Base-by-base conservation (phyloP, 2,888 invertebrate genomes). In the Tridacna crocea region DNA sequence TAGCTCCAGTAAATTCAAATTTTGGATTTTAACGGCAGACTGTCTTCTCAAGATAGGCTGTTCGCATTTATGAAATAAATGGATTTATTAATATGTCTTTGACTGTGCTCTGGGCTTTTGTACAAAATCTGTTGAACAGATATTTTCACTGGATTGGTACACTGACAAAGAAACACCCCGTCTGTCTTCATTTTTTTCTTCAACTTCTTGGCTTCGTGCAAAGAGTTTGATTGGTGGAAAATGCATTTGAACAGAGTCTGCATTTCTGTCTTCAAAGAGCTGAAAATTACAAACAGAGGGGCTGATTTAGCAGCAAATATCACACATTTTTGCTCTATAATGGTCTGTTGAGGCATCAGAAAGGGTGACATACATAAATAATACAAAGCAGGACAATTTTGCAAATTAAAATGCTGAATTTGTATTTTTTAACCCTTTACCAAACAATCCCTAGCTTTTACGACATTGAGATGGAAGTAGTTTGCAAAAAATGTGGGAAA, bases 51-150 rank as follows among this genome's bases (percentile, higher is more conserved):
- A 70, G 70, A 70, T 70, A 70, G 70, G 70, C 51, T 70, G 70
- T 70, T 70, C 70, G 15, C 70, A 70, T 48, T 77, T 73, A 60
- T 72, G 72, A 82, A 84, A 84, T 84, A 84, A 81, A 84, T 84
- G 84, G 84, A 84, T 84, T 82, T 83, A 83, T 79, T 79, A 78
- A 78, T 73, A 48, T 68, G 70, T 72, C 70, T 77, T 72, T 47
- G n/a, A 61, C 27, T 19, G 74, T 72, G 72, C 22, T 72, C 27
- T 13, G 36, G 19, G 36, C 63, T 26, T 26, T 36, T 36, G 36
- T 36, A 36, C 36, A 36, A 36, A 36, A 36, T 36, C 36, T 36
- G 36, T 70, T 51, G 48, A 24, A 47, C 15, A 70, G 22, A 70
- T 15, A 46, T 51, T 51, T 26, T 70, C 48, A 48, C 51, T 26